phyloP scores from a whole-genome alignment of 2,113 vertebrate species.

The Taxidea taxus region DNA sequence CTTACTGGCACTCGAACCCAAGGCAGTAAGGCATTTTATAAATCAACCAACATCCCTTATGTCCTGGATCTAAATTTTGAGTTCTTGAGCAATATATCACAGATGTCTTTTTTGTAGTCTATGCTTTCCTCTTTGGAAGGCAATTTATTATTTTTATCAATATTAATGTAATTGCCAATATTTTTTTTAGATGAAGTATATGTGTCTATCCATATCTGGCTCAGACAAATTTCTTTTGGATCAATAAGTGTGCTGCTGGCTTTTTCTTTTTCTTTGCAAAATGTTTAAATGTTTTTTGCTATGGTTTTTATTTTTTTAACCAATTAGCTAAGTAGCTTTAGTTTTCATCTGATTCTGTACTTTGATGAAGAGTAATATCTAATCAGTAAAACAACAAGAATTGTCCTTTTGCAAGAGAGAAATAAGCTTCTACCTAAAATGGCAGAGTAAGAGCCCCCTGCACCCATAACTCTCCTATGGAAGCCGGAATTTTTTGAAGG shows the following conservation, averaged over 20 bases:
- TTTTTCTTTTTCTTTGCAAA: constrained; percentile 50
- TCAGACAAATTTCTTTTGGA: constrained; percentile 51
- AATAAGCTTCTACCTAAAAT: constrained; percentile 31
- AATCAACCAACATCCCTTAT: constrained; percentile 73
- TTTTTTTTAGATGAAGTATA: constrained; percentile 65
- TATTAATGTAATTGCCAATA: constrained; percentile 56
- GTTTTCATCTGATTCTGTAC: constrained; percentile 36
- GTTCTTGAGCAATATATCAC: constrained; percentile 75
- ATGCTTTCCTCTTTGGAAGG: constrained; percentile 72
- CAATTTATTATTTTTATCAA: constrained; percentile 78
- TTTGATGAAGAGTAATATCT: constrained; percentile 19
- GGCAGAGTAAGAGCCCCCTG: background rate
- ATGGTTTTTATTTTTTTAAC: background rate
- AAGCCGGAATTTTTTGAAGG: background rate
- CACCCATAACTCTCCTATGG: background rate
- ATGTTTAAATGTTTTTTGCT: constrained; percentile 26
- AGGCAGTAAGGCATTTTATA: constrained; percentile 71
- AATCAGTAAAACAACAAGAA: constrained; percentile 53
- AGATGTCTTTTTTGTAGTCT: constrained; percentile 72
- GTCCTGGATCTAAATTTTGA: constrained; percentile 75
- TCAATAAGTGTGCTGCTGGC: background rate
- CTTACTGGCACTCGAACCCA: constrained; percentile 69
- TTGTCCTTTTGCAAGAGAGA: constrained; percentile 29
- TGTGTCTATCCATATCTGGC: constrained; percentile 46
- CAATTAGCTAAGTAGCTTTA: constrained; percentile 46